Base-by-base conservation (phyloP, 2,888 invertebrate genomes). In the Merodon equestris region DNA sequence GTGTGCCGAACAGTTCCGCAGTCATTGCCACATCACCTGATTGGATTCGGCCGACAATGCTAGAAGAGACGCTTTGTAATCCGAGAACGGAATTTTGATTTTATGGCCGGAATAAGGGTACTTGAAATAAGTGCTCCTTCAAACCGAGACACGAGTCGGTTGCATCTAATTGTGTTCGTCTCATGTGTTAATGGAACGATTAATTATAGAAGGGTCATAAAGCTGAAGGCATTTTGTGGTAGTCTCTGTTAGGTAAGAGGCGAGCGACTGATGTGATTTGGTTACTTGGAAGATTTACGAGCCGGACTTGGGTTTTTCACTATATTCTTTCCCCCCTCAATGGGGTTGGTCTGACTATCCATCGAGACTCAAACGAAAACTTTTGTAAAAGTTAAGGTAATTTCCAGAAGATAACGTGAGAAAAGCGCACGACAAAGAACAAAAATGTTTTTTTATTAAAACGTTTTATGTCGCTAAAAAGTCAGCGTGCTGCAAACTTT, bases 131-230 rank as follows among this genome's bases (percentile, higher is more conserved):
- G 57, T 58, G 64, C 63, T 64, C 36, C 64, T 58, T 27, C 48
- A 44, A 73, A 27, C 57, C 44, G 54, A 54, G 50, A 60, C 64
- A 27, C 27, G 27, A 4, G 7, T 27, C 53, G 64, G 54, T 38
- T 51, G 40, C 18, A 50, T 58, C 42, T 73, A 79, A 74, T 73
- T 74, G 68, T 58, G 79, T 79, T 57, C 68, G 64, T 64, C 70
- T 54, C 68, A 58, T 68, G 79, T 77, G 79, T 79, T 79, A 73
- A 79, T 74, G 79, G 73, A 73, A 73, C 79, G 58, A 79, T 79
- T 79, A 74, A 79, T 79, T 79, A 79, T 58, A 70, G n/a, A n/a
- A n/a, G 68, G 79, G 45, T 64, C 79, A 73, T 73, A 79, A 79
- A 73, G 54, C 58, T 58, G 34, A 45, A 64, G 79, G 73, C 79